A percentile compares a stretch with the other conserved stretches of the same genome.
Conservation (phyloP, 2,113 vertebrate genomes). For the Engraulis encrasicolus region DNA sequence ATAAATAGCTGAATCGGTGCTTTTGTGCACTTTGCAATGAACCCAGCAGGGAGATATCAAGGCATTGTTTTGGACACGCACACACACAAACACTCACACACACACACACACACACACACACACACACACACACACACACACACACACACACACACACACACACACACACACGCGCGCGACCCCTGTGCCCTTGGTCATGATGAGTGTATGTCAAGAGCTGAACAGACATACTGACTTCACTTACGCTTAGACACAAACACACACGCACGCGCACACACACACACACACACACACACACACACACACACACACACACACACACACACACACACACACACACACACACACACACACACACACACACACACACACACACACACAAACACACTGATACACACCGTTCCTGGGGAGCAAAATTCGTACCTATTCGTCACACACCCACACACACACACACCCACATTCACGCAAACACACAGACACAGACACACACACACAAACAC, state of each 20-base stretch:
- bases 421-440: too few species aligned
- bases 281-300: constrained; percentile 14
- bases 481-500: too few species aligned
- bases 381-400: too few species aligned
- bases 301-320: constrained; percentile 14
- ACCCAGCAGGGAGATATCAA: constrained; percentile 36
- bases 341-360: constrained; percentile 14
- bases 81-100: neutral
- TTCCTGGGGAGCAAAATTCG: too few species aligned
- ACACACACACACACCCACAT: too few species aligned
- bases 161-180: neutral
- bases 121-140: constrained; percentile 5
- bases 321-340: constrained; percentile 14
- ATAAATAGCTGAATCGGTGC: constrained; percentile 50
- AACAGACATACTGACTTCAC: neutral
- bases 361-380: constrained; percentile 6
- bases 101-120: neutral
- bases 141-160: neutral
- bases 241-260: constrained; percentile 7
- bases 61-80: constrained; percentile 25
- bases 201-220: constrained; percentile 34
- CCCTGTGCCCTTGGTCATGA: constrained; percentile 49
- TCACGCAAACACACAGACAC: too few species aligned
- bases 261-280: constrained; percentile 14
- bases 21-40: constrained; percentile 42